phyloP scores from a whole-genome alignment of 2,888 invertebrate species.

The Clepsis dumicolana region DNA sequence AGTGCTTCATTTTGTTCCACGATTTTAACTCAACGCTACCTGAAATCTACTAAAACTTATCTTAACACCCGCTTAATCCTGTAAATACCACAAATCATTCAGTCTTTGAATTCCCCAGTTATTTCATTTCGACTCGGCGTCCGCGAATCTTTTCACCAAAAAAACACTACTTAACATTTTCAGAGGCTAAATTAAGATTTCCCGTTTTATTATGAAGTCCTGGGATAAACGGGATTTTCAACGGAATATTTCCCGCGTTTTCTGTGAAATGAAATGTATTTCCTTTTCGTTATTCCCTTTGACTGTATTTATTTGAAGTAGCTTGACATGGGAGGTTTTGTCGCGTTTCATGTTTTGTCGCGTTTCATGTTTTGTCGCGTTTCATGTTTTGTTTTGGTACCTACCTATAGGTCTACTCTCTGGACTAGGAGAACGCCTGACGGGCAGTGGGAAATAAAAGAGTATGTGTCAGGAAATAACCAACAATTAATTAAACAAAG shows the following conservation, averaged over 20 bases:
- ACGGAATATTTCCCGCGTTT: conserved; percentile 27
- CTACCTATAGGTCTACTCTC: no score
- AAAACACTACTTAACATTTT: conserved; percentile 42
- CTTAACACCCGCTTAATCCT: neutral
- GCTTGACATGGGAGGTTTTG: conserved; percentile 1
- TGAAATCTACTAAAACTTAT: conserved; percentile 19
- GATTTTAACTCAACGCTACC: neutral
- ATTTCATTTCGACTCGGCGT: conserved; percentile 21
- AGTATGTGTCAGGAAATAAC: no score
- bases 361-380: no score
- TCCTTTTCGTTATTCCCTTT: conserved; percentile 33
- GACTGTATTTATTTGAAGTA: conserved; percentile 16
- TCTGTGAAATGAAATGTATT: conserved; percentile 33
- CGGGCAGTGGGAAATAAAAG: no score
- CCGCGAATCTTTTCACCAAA: conserved; percentile 31
- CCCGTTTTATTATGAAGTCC: conserved; percentile 39
- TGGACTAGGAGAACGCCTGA: no score
- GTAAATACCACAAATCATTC: conserved; percentile 35
- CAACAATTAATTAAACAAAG: no score
- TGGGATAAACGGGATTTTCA: conserved; percentile 28
- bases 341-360: no score
- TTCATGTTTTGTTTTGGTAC: no score
- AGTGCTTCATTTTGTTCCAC: neutral
- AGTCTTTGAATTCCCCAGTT: conserved; percentile 31
- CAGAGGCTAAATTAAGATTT: conserved; percentile 40